Base-by-base conservation (phyloP, 2,888 invertebrate species). In the Nymphalis c-album region DNA sequence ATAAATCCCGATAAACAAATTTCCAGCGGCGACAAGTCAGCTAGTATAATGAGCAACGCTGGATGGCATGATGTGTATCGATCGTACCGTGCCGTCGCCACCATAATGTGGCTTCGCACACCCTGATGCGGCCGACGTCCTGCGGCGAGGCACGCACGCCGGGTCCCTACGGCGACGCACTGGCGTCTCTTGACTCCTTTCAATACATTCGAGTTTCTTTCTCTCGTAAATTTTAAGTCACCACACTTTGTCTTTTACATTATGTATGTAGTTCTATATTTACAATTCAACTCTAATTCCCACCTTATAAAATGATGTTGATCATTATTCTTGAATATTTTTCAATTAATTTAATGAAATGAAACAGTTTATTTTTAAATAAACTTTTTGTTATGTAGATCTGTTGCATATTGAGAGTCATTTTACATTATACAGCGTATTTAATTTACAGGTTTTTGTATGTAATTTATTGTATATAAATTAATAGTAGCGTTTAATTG, bases 71-170 rank as follows among this genome's bases (percentile, higher is more conserved):
- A 67, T 47, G 50, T 63, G 67, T 67, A 67, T 67, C 66, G 67
- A 60, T 55, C 67, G 63, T 63, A 60, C 59, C 63, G 67, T 63
- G 67, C 63, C 67, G 63, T 67, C 67, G 67, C 67, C 67, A 67
- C 67, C 63, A 67, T 63, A 67, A 63, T 63, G 63, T 63, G 26
- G 57, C 57, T 57, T 57, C 57, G 61, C 61, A 50, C 61, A 50
- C 61, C 61, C 50, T 51, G 61, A 63, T 63, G 59, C 67, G 63
- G 45, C 59, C 63, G 87, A 76, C 85, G 83, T 83, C 87, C 85
- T 79, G 85, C 79, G 73, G 86, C 74, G 87, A 76, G 77, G 80
- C 84, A 77, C 78, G 82, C 84, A 78, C 82, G 82, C 80, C 78
- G 82, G 78, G 78, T 76, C 82, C 83, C 85, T 81, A 83, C 74